These are phyloP conservation scores for Drosophila limbata DNA, from an alignment of 2,888 invertebrate species.

Conservation along the genomic window DNA sequence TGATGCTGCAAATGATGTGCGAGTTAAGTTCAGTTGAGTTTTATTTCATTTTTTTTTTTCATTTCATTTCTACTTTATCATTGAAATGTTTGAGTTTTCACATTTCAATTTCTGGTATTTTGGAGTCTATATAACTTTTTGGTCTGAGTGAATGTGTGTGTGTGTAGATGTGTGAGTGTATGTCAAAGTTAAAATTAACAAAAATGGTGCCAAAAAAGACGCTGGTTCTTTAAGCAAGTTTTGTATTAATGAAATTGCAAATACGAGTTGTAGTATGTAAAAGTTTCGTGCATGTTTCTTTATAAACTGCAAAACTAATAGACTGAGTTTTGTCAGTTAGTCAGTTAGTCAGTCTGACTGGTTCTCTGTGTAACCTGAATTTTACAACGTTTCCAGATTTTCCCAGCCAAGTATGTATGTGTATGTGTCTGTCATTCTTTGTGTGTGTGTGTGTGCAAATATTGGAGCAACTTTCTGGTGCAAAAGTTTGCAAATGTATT, in stretches of 20 bases:
- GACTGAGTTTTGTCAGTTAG: conserved; percentile 74
- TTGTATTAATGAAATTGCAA: conserved; percentile 81
- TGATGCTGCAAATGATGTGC: conserved; percentile 76
- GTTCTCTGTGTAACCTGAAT: conserved; percentile 14
- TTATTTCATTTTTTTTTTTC: conserved; percentile 27
- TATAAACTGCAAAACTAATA: conserved; percentile 81
- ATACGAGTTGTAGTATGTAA: conserved; percentile 59
- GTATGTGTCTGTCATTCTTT: conserved; percentile 3
- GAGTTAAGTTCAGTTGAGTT: conserved; percentile 45
- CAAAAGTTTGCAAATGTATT: conserved; percentile 79
- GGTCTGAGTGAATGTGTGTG: conserved; percentile 1
- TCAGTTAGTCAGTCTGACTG: conserved; percentile 49
- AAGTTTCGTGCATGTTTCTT: conserved; percentile 78
- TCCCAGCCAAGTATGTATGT: neutral
- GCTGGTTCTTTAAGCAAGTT: conserved; percentile 67
- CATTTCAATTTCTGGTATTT: conserved; percentile 78
- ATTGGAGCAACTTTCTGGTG: conserved; percentile 78
- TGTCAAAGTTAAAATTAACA: conserved; percentile 76
- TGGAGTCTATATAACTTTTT: conserved; percentile 59
- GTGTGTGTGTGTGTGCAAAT: conserved; percentile 56
- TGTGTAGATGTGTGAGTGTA: conserved; percentile 25
- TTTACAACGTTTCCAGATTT: conserved; percentile 11
- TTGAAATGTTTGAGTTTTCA: conserved; percentile 77
- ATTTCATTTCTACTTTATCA: conserved; percentile 51
- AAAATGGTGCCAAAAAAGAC: conserved; percentile 59